phyloP scores from a whole-genome alignment of 2,888 invertebrate genomes.

The Acanthococcus lagerstroemiae region DNA sequence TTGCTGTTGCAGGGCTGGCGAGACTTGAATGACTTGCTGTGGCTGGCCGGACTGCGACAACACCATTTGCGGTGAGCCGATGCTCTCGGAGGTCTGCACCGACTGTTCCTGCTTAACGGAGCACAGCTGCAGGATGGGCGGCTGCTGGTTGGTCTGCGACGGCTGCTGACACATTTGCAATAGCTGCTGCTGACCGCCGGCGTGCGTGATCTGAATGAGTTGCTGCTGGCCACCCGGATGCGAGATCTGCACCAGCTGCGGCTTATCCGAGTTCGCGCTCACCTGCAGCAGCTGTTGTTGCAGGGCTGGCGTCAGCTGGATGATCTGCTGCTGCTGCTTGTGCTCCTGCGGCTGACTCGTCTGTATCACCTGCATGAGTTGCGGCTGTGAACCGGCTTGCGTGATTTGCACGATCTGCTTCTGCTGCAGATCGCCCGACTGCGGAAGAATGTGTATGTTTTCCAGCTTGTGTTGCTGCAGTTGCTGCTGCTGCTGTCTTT shows the following conservation, averaged over 20 bases:
- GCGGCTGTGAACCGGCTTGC: constrained; percentile 7
- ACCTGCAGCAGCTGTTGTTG: constrained; percentile 28
- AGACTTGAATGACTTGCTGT: constrained; percentile 12
- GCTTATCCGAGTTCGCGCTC: constrained; percentile 2
- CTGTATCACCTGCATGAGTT: constrained; percentile 21
- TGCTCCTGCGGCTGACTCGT: not conserved
- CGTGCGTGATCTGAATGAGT: constrained; percentile 11
- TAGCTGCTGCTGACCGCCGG: not conserved
- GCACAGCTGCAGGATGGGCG: constrained; percentile 11
- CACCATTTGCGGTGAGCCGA: not conserved
- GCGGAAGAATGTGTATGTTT: not conserved
- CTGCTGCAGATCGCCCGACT: not conserved
- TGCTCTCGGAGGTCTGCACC: not conserved
- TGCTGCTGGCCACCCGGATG: constrained; percentile 19
- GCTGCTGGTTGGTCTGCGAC: constrained; percentile 6
- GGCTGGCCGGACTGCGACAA: not conserved
- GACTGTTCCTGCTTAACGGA: constrained; percentile 8
- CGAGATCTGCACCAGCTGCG: constrained; percentile 6
- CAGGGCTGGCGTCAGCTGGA: constrained; percentile 14
- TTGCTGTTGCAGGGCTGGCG: constrained; percentile 16
- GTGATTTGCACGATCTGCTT: constrained; percentile 12
- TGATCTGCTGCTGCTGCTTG: constrained; percentile 18
- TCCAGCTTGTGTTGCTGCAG: constrained; percentile 47
- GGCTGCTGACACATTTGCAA: constrained; percentile 14
- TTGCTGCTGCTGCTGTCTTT: constrained; percentile 55